Percentiles rank a stretch among this genome's conserved stretches.
phyloP scores from a whole-genome alignment of 2,888 invertebrate species.

The Cataglyphis altisquamis region DNA sequence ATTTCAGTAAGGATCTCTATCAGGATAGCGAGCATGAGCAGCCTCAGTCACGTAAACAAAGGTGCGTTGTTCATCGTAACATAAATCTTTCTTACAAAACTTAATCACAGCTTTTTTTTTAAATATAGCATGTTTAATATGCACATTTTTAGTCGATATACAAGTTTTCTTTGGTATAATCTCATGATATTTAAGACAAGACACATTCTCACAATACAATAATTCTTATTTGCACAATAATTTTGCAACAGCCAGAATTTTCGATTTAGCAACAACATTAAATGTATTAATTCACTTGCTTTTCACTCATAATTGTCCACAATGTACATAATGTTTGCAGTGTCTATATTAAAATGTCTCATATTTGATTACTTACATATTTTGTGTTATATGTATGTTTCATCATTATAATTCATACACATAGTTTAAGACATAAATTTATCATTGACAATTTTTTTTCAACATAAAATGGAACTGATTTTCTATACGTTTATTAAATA shows the following conservation, averaged over 20 bases:
- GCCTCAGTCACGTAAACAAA: constrained; percentile 81
- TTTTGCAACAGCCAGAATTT: not conserved
- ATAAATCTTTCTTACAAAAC: not conserved
- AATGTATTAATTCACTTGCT: constrained; percentile 25
- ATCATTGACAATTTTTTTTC: constrained; percentile 10
- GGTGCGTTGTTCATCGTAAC: constrained; percentile 74
- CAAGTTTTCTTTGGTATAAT: not conserved
- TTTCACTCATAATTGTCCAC: constrained; percentile 2
- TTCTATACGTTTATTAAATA: not conserved
- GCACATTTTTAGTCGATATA: constrained; percentile 16
- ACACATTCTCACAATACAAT: not conserved
- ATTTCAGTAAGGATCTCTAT: constrained; percentile 82
- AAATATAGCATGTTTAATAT: constrained; percentile 18
- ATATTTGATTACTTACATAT: not conserved
- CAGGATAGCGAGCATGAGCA: constrained; percentile 82
- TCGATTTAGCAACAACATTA: constrained; percentile 8
- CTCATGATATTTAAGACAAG: constrained; percentile 3
- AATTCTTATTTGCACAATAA: constrained; percentile 25
- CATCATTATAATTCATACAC: constrained; percentile 11
- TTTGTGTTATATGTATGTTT: not conserved
- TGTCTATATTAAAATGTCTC: constrained; percentile 9
- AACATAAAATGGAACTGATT: not conserved
- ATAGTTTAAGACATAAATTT: constrained; percentile 28
- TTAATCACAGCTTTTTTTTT: constrained; percentile 17
- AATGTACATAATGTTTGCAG: not conserved